Evolutionary conservation across 2,888 invertebrate genomes (phyloP), one percentile per base, ranked within the genome.

Genomic region (Bursaphelenchus okinawaensis): DNA sequence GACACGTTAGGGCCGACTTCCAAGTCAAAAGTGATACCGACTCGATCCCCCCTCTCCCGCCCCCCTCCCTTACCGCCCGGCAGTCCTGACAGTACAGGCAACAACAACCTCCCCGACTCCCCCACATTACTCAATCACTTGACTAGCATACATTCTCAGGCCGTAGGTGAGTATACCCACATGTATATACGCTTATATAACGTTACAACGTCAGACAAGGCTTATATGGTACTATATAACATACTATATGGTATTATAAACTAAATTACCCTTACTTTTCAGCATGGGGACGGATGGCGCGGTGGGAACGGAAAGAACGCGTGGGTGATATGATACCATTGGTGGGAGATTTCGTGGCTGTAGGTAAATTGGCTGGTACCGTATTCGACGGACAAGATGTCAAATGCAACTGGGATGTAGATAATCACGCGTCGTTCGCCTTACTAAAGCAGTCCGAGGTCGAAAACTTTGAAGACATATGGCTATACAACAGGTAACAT

Each of bases 331-430:
- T 74, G 23, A 75, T 80, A 16, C 66, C 72, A 52, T 62, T 81
- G 57, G 70, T 74, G 22, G 81, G 80, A 7, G 71, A 75, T 31
- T 79, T 80, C 59, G 78, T 75, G 6, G 78, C 78, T 23, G 65
- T 75, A 12, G 76, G 76, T 12, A 55, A 64, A 26, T 64, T 75
- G 19, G 76, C 76, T 16, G 73, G 75, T 63, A 63, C 76, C 56
- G 80, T 80, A 1, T 77, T 76, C 63, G 80, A 81, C 66, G 79
- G 78, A 7, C 80, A 80, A 65, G 71, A 76, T 56, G 77, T 79
- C 55, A 75, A 74, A 52, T 65, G 62, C 50, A 71, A 74, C 9
- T 79, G 79, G 79, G 79, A 79, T 65, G 52, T 75, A 19, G 68
- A 70, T 28, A 80, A 79, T 62, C 73, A 71, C 29, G 70, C 69